Conservation (phyloP, 2,888 invertebrate genomes). For the Apotomis turbidana region DNA sequence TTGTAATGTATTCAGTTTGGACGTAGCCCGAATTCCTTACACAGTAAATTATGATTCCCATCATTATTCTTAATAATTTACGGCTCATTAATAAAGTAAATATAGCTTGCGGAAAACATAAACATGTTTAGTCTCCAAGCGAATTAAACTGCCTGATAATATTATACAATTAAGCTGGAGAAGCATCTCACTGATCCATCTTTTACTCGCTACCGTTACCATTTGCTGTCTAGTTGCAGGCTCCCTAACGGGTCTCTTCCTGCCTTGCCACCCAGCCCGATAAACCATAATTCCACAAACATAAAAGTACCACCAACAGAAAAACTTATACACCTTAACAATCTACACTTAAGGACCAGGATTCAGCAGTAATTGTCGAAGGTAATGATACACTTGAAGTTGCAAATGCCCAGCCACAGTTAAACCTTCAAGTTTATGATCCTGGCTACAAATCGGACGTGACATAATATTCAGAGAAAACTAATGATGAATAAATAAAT, state of each 20-base stretch:
- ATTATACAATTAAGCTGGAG: background rate
- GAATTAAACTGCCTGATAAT: background rate
- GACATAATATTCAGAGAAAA: conserved; percentile 52
- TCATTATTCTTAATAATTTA: too few species aligned
- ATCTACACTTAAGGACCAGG: conserved; percentile 12
- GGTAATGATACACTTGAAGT: conserved; percentile 42
- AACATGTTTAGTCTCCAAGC: background rate
- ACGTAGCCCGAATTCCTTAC: too few species aligned
- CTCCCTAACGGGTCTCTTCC: conserved; percentile 63
- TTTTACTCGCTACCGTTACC: conserved; percentile 58
- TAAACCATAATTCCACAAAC: conserved; percentile 47
- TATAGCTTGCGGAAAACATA: background rate
- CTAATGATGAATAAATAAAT: conserved; percentile 24
- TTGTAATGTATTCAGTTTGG: too few species aligned
- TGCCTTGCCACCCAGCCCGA: conserved; percentile 45
- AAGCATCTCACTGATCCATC: conserved; percentile 17
- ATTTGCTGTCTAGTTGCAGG: conserved; percentile 57
- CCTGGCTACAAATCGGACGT: conserved; percentile 56
- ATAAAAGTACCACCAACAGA: conserved; percentile 31
- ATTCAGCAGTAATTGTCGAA: conserved; percentile 1
- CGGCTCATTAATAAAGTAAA: too few species aligned
- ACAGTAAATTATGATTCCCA: too few species aligned
- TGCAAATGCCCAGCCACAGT: conserved; percentile 45
- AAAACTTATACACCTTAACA: background rate
- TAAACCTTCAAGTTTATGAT: conserved; percentile 57